Conservation (phyloP, 2,797 vertebrate genomes). For the Limosa lapponica region DNA sequence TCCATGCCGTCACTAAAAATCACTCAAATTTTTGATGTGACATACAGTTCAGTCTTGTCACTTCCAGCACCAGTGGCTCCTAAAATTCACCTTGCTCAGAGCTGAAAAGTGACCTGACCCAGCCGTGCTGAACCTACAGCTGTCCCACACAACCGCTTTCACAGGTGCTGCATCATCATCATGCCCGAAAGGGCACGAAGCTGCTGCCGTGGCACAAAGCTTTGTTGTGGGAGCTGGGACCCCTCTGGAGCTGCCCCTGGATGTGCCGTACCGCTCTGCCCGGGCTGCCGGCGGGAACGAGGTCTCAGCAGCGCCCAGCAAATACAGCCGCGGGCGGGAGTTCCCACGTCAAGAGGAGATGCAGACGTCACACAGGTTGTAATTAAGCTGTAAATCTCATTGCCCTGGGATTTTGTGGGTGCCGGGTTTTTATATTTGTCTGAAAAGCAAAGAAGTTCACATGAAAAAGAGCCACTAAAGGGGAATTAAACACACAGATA, state of each 20-base stretch:
- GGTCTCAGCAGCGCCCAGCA: neutral
- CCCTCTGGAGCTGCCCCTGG: neutral
- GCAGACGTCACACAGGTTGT: neutral
- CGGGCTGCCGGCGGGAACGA: rapidly evolving
- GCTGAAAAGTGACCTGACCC: neutral
- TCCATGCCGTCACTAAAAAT: neutral
- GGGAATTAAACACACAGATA: neutral
- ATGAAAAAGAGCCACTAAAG: neutral
- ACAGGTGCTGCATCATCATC: rapidly evolving
- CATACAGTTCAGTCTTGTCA: neutral
- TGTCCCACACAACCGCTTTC: neutral
- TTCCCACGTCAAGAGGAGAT: neutral
- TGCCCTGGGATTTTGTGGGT: neutral
- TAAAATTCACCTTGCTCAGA: neutral
- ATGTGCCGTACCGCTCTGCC: rapidly evolving
- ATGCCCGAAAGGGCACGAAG: neutral
- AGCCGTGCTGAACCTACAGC: neutral
- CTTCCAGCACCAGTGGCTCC: neutral
- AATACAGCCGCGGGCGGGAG: neutral
- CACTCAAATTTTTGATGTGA: rapidly evolving
- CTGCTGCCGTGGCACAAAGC: neutral
- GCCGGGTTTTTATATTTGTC: neutral
- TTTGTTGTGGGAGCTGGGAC: neutral
- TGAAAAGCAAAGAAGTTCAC: neutral
- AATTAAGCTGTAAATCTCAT: neutral